These are phyloP conservation scores for Rotaria socialis DNA, from an alignment of 2,888 invertebrate genomes.

Conservation along the genomic window DNA sequence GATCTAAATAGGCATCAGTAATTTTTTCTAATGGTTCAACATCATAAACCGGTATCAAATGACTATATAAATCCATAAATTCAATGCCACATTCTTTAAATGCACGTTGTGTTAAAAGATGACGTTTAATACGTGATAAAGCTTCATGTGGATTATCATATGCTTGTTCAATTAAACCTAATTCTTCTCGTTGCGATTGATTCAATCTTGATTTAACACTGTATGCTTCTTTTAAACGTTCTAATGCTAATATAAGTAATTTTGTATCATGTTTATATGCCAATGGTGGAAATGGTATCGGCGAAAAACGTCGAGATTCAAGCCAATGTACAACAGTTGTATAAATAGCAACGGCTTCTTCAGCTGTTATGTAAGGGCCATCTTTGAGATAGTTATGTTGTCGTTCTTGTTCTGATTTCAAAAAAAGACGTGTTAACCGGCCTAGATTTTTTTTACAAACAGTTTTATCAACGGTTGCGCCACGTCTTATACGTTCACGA, in stretches of 20 bases:
- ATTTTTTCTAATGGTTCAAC: constrained; percentile 98
- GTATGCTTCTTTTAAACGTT: constrained; percentile 91
- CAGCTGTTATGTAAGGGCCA: constrained; percentile 97
- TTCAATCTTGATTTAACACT: constrained; percentile 93
- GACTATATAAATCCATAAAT: constrained; percentile 99
- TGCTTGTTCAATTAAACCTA: constrained; percentile 97
- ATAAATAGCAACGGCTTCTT: constrained; percentile 99
- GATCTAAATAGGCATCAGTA: constrained; percentile 97
- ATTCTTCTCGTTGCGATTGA: constrained; percentile 95
- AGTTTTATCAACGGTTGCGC: constrained; percentile 98
- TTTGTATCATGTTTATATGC: constrained; percentile 99
- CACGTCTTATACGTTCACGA: constrained; percentile 90
- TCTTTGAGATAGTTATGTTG: constrained; percentile 99
- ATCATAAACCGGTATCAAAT: constrained; percentile 95
- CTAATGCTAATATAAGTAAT: constrained; percentile 87
- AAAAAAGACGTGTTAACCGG: constrained; percentile 86
- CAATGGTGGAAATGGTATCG: constrained; percentile 96
- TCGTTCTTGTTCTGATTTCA: constrained; percentile 94
- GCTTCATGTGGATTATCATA: constrained; percentile 99
- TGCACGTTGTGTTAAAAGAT: constrained; percentile 90
- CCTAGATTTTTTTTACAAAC: constrained; percentile 99
- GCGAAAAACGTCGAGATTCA: constrained; percentile 93
- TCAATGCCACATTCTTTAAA: constrained; percentile 99
- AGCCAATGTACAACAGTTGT: constrained; percentile 99
- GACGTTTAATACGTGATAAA: constrained; percentile 94